Conservation (phyloP, 2,888 invertebrate species). For the Synergus umbraculus region DNA sequence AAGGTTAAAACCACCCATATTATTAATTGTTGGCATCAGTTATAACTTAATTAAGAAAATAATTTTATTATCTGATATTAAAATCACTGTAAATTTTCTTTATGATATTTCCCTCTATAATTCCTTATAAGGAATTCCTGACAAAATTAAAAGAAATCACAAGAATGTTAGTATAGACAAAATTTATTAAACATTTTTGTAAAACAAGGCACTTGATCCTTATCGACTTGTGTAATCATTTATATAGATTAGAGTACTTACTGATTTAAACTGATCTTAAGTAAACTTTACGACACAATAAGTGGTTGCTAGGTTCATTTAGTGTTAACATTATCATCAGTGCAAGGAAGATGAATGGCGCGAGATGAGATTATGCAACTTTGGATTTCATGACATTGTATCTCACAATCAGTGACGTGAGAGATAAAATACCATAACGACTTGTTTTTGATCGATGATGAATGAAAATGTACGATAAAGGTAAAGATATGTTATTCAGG, state of each 20-base stretch:
- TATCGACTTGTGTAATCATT: background rate
- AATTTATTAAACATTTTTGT: constrained; percentile 13
- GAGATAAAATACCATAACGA: constrained; percentile 6
- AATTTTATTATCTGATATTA: too few species aligned
- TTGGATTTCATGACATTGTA: constrained; percentile 20
- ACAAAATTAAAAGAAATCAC: background rate
- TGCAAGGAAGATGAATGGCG: constrained; percentile 47
- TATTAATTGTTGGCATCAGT: background rate
- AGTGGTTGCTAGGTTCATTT: background rate
- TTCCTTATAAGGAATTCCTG: too few species aligned
- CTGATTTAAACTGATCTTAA: background rate
- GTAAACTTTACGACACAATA: background rate
- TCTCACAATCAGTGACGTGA: background rate
- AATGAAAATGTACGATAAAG: constrained; percentile 41
- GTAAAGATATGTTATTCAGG: constrained; percentile 80
- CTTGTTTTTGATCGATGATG: constrained; percentile 27
- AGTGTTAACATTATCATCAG: constrained; percentile 26
- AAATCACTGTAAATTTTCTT: too few species aligned
- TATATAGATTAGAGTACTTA: background rate
- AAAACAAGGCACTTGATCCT: constrained; percentile 16
- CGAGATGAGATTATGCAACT: constrained; percentile 22
- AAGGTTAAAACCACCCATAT: background rate
- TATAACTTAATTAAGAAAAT: too few species aligned
- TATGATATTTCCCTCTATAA: too few species aligned
- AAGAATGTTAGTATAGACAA: background rate